phyloP scores from a whole-genome alignment of 2,888 invertebrate genomes.

The Himalopsyche kuldschensis region DNA sequence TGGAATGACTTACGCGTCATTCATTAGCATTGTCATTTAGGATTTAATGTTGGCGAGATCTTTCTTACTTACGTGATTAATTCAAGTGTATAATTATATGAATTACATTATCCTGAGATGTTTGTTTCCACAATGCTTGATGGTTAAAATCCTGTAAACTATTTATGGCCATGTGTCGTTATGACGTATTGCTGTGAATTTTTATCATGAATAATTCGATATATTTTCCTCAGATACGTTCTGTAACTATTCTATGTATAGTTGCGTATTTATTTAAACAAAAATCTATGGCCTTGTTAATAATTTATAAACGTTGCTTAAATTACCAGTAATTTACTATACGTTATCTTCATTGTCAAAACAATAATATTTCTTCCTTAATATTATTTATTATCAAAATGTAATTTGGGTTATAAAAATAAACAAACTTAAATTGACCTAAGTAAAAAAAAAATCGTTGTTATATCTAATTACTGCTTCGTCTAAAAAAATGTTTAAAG shows the following conservation, averaged over 20 bases:
- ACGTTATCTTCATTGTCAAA: neutral
- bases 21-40: neutral
- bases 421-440: neutral
- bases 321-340: neutral
- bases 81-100: neutral
- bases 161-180: constrained; percentile 16
- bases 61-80: neutral
- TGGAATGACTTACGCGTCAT: neutral
- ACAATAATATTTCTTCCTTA: too few relatives aligned
- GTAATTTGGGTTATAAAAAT: neutral
- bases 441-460: too few relatives aligned
- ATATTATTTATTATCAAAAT: too few relatives aligned
- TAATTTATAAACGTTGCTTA: neutral
- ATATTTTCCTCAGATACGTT: constrained; percentile 31
- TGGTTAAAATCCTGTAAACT: constrained; percentile 18
- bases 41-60: neutral
- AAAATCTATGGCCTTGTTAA: neutral
- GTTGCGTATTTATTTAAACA: constrained; percentile 24
- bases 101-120: constrained; percentile 3
- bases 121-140: constrained; percentile 19
- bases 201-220: constrained; percentile 21
- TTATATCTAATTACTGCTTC: too few relatives aligned
- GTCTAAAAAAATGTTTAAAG: too few relatives aligned
- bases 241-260: constrained; percentile 23
- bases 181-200: constrained; percentile 7